Percentiles rank a stretch among this genome's conserved stretches.
Conservation (phyloP, 1,140 invertebrate genomes). For the Caenorhabditis inopinata region DNA sequence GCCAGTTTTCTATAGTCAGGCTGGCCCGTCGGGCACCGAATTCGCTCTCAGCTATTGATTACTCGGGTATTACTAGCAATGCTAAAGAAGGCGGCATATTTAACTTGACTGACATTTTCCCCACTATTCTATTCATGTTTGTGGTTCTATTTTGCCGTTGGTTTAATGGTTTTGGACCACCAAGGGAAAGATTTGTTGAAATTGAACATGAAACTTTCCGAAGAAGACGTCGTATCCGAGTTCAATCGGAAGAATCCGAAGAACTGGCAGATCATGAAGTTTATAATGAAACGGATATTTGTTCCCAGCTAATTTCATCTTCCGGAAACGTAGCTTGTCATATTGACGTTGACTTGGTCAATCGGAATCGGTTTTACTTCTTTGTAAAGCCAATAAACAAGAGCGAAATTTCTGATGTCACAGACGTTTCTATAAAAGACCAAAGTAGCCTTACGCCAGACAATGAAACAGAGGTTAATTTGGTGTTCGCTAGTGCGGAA, state of each 20-base stretch:
- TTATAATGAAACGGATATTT: slow-evolving; percentile 11
- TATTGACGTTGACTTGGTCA: neutral
- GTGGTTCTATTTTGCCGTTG: slow-evolving; percentile 11
- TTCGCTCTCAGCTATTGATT: slow-evolving; percentile 26
- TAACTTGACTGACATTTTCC: slow-evolving; percentile 4
- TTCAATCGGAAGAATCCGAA: slow-evolving; percentile 8
- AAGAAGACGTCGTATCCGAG: neutral
- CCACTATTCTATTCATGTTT: slow-evolving; percentile 10
- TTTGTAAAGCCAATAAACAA: slow-evolving; percentile 7
- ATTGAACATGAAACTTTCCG: neutral
- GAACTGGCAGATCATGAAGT: neutral
- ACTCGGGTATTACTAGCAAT: neutral
- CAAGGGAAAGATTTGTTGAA: neutral
- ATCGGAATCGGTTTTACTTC: slow-evolving; percentile 19
- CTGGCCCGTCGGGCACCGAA: neutral
- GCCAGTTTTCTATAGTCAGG: neutral
- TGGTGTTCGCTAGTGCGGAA: slow-evolving; percentile 28
- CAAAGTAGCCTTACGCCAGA: neutral
- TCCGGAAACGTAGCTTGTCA: neutral
- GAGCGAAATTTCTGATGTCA: neutral
- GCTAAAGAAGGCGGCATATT: neutral
- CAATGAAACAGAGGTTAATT: slow-evolving; percentile 7
- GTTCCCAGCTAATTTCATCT: neutral
- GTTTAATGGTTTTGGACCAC: neutral
- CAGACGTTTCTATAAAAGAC: neutral